phyloP scores from a whole-genome alignment of 35 echinoderm and acorn worm genomes.

The Heliocidaris erythrogramma region DNA sequence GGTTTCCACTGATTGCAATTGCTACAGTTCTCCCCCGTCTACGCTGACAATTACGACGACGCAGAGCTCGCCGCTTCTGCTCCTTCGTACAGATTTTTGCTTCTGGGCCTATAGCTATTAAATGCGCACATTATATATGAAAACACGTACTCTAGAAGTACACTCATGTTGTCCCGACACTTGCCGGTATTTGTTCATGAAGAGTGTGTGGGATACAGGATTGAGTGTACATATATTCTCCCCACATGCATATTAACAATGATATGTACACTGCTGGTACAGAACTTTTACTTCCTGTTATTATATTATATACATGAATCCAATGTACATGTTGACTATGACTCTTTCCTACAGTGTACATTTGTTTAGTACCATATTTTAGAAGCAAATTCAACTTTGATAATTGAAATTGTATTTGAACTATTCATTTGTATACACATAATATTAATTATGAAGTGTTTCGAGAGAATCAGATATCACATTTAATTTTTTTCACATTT shows the following conservation, averaged over 20 bases:
- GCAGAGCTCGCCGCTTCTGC: neutral
- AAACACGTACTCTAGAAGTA: neutral
- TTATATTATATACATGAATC: neutral
- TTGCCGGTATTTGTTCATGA: neutral
- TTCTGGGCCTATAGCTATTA: neutral
- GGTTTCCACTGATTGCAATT: neutral
- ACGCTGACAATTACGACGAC: neutral
- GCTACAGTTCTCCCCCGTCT: neutral
- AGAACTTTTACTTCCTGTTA: neutral
- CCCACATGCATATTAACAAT: too few species aligned
- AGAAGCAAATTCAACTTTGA: too few species aligned
- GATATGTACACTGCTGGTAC: too few species aligned
- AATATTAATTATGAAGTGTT: too few species aligned
- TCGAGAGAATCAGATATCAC: too few species aligned
- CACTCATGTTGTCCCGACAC: neutral
- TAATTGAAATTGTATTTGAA: too few species aligned
- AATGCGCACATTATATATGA: neutral
- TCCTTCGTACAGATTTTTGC: neutral
- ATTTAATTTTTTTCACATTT: too few species aligned
- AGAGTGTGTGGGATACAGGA: neutral
- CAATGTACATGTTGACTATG: neutral
- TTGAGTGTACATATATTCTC: too few species aligned
- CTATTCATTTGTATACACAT: too few species aligned
- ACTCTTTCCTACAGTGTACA: too few species aligned
- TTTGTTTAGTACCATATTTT: too few species aligned